A percentile compares a stretch with the other conserved stretches of the same genome.
phyloP scores from a whole-genome alignment of 1,140 invertebrate species.

The Drosophila cardini region DNA sequence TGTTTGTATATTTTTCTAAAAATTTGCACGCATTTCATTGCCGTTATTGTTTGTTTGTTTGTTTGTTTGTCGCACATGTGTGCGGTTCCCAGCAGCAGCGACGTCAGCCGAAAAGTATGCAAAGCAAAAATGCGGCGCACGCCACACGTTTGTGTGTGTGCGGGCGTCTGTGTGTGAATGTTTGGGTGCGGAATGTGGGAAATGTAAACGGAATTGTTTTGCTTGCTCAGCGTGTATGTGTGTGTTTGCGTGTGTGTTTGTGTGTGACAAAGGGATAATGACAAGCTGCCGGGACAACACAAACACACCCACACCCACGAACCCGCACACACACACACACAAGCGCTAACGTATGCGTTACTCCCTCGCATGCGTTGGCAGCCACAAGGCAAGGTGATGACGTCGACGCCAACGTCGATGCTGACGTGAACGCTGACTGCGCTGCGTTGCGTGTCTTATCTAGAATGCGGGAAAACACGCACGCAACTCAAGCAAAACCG shows the following conservation, averaged over 20 bases:
- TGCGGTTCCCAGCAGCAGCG: constrained; percentile 69
- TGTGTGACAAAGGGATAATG: constrained; percentile 78
- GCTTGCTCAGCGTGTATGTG: constrained; percentile 57
- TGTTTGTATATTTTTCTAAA: constrained; percentile 82
- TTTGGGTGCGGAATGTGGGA: constrained; percentile 63
- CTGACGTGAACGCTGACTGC: constrained; percentile 51
- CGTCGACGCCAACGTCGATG: constrained; percentile 39
- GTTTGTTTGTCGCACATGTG: constrained; percentile 76
- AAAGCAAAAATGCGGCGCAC: constrained; percentile 67
- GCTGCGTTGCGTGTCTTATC: constrained; percentile 78
- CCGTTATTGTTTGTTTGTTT: constrained; percentile 51
- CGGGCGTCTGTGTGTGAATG: constrained; percentile 21
- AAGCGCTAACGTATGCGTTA: not conserved
- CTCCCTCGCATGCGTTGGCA: constrained; percentile 48
- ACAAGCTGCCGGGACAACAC: constrained; percentile 58
- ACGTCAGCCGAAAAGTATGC: constrained; percentile 67
- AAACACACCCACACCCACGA: constrained; percentile 5
- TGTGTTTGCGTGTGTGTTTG: constrained; percentile 39
- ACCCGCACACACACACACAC: constrained; percentile 25
- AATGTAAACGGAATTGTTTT: constrained; percentile 83
- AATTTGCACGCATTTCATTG: constrained; percentile 81
- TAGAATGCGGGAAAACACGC: constrained; percentile 78
- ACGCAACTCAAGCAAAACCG: constrained; percentile 69
- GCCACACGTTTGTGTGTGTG: constrained; percentile 38
- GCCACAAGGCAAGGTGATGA: constrained; percentile 62